These are phyloP conservation scores for Sesia bembeciformis DNA, from an alignment of 2,888 invertebrate genomes.

Conservation along the genomic window DNA sequence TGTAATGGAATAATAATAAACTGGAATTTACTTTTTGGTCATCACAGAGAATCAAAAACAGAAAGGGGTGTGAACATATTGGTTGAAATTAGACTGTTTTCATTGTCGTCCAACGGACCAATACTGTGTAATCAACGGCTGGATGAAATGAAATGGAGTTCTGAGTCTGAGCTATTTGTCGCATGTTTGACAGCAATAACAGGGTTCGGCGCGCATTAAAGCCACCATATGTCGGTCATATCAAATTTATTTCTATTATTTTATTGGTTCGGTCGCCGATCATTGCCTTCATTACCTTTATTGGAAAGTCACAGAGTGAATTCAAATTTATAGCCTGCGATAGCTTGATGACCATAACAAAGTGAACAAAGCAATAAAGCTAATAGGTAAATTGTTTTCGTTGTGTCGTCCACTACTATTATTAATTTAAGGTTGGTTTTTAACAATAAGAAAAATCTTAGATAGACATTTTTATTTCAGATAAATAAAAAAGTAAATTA, in stretches of 20 bases:
- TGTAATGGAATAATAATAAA: slow-evolving; percentile 74
- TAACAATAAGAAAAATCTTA: too few relatives aligned
- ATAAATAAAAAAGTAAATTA: neutral
- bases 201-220: slow-evolving; percentile 66
- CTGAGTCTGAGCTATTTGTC: slow-evolving; percentile 63
- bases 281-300: slow-evolving; percentile 72
- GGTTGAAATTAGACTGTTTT: slow-evolving; percentile 58
- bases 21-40: slow-evolving; percentile 74
- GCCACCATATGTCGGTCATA: slow-evolving; percentile 73
- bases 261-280: slow-evolving; percentile 64
- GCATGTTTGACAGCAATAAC: slow-evolving; percentile 75
- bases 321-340: slow-evolving; percentile 67
- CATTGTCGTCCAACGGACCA: slow-evolving; percentile 65
- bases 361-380: slow-evolving; percentile 63
- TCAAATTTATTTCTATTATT: slow-evolving; percentile 75
- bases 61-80: slow-evolving; percentile 72
- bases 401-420: slow-evolving; percentile 24
- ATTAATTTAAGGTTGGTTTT: neutral
- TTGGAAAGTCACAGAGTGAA: slow-evolving; percentile 67
- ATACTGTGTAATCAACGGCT: slow-evolving; percentile 69
- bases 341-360: slow-evolving; percentile 65
- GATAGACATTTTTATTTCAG: too few relatives aligned
- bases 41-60: slow-evolving; percentile 63
- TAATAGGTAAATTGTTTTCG: slow-evolving; percentile 54
- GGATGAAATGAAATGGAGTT: slow-evolving; percentile 63